Evolutionary conservation across 2,888 invertebrate genomes (phyloP).

Genomic region (Odontomyia ornata): DNA sequence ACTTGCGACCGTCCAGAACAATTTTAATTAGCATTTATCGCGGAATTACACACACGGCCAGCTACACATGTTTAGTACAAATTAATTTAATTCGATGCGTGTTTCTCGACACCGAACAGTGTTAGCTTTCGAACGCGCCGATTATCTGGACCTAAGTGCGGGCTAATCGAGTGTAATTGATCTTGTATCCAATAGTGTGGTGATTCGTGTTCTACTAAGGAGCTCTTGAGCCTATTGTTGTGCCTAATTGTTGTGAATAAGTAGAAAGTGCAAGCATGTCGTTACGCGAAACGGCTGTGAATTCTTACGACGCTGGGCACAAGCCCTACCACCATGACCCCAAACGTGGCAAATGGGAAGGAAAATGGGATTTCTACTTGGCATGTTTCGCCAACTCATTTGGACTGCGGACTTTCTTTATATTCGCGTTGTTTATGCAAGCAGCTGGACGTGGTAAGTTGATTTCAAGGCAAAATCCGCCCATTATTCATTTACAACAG

Average conservation of each 20-base stretch:
- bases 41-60: background rate
- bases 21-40: constrained; percentile 24
- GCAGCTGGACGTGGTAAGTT: constrained; percentile 17
- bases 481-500: too few species aligned
- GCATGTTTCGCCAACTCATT: constrained; percentile 85
- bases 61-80: constrained; percentile 2
- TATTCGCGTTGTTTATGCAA: background rate
- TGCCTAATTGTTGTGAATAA: background rate
- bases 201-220: background rate
- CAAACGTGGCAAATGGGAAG: constrained; percentile 75
- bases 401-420: constrained; percentile 71
- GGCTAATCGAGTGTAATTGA: background rate
- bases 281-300: constrained; percentile 51
- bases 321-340: constrained; percentile 61
- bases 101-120: constrained; percentile 16
- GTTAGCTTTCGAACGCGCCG: background rate
- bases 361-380: constrained; percentile 78
- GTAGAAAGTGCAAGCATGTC: constrained; percentile 47
- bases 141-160: background rate
- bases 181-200: background rate
- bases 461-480: too few species aligned
- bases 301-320: constrained; percentile 60
- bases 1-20: background rate
- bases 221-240: background rate
- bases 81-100: constrained; percentile 14